Evolutionary conservation across 37 sponge, comb jelly and placozoan genomes (phyloP).

Genomic region (Amphimedon queenslandica): DNA sequence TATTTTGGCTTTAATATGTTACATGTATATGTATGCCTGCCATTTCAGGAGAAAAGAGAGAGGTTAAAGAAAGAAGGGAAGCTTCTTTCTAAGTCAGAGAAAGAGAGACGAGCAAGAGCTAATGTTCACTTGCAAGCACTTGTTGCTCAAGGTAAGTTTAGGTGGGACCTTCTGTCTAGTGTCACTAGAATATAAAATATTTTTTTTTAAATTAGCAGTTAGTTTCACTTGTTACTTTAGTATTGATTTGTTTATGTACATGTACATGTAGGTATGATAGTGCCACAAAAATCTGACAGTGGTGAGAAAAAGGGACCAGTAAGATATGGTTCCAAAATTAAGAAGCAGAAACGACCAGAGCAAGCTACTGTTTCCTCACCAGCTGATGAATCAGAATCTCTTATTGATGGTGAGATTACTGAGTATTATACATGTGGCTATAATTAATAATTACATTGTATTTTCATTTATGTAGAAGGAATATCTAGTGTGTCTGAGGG

Average conservation of each 20-base stretch:
- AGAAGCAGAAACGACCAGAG: background rate
- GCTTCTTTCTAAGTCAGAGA: conserved; percentile 82
- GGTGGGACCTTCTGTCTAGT: background rate
- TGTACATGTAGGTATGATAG: background rate
- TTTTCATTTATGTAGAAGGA: background rate
- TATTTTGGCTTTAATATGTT: background rate
- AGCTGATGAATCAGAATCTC: too few species aligned
- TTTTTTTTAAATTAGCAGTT: background rate
- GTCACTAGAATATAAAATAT: background rate
- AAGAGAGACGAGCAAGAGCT: conserved; percentile 43
- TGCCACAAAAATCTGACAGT: background rate
- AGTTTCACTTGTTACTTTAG: background rate
- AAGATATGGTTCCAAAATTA: background rate
- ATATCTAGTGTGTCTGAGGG: background rate
- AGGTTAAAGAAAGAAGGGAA: conserved; percentile 85
- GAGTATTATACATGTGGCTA: background rate
- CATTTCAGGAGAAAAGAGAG: conserved; percentile 53
- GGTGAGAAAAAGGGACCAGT: background rate
- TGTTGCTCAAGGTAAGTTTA: conserved; percentile 62
- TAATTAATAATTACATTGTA: background rate
- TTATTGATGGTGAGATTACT: too few species aligned
- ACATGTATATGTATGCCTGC: background rate
- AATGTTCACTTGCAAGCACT: conserved; percentile 59
- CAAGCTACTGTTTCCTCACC: background rate
- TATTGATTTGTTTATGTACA: background rate